phyloP scores from a whole-genome alignment of 2,888 invertebrate genomes.

The Kryphioiulus occultus region DNA sequence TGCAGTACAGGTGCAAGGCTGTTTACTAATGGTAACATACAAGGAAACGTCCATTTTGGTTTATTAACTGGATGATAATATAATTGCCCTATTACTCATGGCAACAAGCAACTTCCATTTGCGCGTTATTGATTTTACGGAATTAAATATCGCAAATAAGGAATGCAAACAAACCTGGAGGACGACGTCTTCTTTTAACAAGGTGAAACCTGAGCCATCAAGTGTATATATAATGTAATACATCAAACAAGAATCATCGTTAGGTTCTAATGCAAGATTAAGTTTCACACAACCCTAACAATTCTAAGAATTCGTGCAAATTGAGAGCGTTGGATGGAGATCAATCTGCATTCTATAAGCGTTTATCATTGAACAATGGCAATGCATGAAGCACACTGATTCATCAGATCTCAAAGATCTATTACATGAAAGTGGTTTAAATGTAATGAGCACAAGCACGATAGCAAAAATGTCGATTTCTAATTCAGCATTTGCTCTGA shows the following conservation, averaged over 20 bases:
- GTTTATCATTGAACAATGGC: too few species aligned
- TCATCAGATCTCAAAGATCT: too few species aligned
- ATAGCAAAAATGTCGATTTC: too few species aligned
- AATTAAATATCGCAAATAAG: not conserved
- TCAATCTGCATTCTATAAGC: too few species aligned
- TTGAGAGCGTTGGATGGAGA: too few species aligned
- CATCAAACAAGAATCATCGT: not conserved
- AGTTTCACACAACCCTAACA: not conserved
- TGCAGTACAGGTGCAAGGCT: too few species aligned
- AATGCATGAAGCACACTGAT: too few species aligned
- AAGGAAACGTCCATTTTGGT: not conserved
- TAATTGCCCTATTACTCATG: not conserved
- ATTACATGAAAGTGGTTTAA: too few species aligned
- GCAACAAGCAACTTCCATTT: not conserved
- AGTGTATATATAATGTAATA: not conserved
- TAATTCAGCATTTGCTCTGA: too few species aligned
- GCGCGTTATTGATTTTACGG: not conserved
- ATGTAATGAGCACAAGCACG: too few species aligned
- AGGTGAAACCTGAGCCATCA: not conserved
- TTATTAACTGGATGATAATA: not conserved
- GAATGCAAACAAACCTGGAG: not conserved
- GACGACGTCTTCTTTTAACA: not conserved
- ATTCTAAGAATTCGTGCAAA: too few species aligned
- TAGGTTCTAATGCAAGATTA: not conserved
- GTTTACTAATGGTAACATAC: too few species aligned